Evolutionary conservation across 2,113 vertebrate genomes (phyloP).

Genomic region (Eurypyga helias): DNA sequence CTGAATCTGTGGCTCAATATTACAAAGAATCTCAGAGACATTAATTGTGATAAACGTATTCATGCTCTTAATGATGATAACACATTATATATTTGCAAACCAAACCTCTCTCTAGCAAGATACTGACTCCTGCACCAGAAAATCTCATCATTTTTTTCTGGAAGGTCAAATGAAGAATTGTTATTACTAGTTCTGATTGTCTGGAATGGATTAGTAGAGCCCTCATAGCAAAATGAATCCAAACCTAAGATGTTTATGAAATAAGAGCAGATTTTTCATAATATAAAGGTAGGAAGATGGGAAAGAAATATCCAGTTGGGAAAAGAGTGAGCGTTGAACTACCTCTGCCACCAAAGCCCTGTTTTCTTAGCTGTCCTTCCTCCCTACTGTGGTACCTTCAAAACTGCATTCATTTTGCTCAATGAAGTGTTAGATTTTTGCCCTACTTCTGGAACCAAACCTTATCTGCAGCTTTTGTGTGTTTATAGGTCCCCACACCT

Average conservation of each 20-base stretch:
- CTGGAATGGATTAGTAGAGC: background rate
- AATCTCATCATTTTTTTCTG: background rate
- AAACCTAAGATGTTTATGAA: background rate
- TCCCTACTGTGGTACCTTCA: fast-evolving
- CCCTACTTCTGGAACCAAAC: background rate
- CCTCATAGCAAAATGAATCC: background rate
- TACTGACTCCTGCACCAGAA: background rate
- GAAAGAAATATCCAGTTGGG: background rate
- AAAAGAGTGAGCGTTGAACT: background rate
- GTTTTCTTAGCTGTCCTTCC: background rate
- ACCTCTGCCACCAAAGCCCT: background rate
- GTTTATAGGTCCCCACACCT: background rate
- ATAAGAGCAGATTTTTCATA: background rate
- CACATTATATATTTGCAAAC: background rate
- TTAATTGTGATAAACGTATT: background rate
- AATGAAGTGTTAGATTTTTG: background rate
- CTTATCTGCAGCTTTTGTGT: background rate
- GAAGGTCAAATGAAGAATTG: background rate
- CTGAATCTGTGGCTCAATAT: background rate
- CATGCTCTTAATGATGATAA: background rate
- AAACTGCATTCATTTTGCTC: background rate
- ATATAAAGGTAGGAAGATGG: background rate
- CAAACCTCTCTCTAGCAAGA: background rate
- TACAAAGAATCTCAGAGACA: background rate
- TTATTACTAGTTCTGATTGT: background rate